Conservation (phyloP, 2,888 invertebrate species). For the Xestia rhomboidea region DNA sequence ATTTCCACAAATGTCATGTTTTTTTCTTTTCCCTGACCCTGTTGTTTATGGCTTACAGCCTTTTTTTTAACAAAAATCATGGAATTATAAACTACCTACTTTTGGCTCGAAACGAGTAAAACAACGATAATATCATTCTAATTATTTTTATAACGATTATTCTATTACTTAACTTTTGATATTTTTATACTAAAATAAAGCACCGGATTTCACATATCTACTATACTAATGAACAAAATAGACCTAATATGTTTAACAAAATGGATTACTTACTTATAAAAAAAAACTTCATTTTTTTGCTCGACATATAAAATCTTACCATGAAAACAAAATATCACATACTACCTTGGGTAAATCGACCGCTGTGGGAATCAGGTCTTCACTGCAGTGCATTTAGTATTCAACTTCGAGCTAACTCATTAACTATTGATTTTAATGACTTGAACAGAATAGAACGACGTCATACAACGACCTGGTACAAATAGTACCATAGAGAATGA, state of each 20-base stretch:
- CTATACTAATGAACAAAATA: not conserved
- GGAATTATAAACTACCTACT: constrained; percentile 1
- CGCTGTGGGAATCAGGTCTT: constrained; percentile 50
- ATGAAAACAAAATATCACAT: constrained; percentile 6
- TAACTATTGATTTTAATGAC: constrained; percentile 42
- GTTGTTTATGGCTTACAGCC: not conserved
- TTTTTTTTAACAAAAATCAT: not conserved
- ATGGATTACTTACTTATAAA: not conserved
- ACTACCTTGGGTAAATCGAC: constrained; percentile 45
- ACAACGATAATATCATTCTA: not conserved
- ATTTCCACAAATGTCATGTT: not conserved
- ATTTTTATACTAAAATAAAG: not conserved
- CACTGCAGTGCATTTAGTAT: constrained; percentile 43
- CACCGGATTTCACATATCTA: not conserved
- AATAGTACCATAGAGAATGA: constrained; percentile 30
- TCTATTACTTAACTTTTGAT: not conserved
- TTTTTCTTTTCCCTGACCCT: not conserved
- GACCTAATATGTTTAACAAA: no score
- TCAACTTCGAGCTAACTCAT: constrained; percentile 40
- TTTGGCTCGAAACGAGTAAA: not conserved
- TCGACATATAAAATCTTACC: constrained; percentile 14
- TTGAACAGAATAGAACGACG: constrained; percentile 29
- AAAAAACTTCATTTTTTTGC: not conserved
- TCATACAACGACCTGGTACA: constrained; percentile 20
- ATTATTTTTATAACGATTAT: not conserved